Evolutionary conservation across 2,113 vertebrate genomes (phyloP), one percentile per base, ranked within the genome.

Genomic region (Petroica traversi): DNA sequence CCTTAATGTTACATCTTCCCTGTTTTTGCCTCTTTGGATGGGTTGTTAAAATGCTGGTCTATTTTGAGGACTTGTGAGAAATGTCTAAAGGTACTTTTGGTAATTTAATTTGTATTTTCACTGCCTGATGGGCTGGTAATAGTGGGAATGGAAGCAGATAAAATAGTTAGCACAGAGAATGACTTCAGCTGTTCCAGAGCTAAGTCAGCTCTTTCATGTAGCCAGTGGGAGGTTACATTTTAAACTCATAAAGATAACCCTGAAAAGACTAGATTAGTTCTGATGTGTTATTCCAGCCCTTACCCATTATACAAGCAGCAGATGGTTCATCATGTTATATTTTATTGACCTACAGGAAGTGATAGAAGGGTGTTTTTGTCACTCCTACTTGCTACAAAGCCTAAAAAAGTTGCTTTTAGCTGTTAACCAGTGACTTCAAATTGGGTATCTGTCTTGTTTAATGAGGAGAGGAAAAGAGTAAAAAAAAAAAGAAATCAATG

Each of bases 281-380:
- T 91, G 91, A 92, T 85, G 86, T 92, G 93, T 94, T 97, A 72
- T 92, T 95, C 62, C 38, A 82, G 81, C 81, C 74, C 48, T 88
- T 94, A 78, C 78, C 63, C 62, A 31, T 91, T 95, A 89, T 11
- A 93, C 81, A 75, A 96, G 82, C 85, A 88, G 85, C 93, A 94
- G 87, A 96, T 96, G 94, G 95, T 77, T 96, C 94, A 76, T 87
- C 61, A 8, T 79, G 92, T 95, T 88, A 82, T 73, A 79, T 96
- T 95, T 96, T 96, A 85, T 79, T 96, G 93, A 97, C 92, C 85
- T 94, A 80, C 28, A 93, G 81, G 59, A 96, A 92, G 85, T 83
- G 74, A 89, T 85, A 63, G 75, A 94, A 95, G 78, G 85, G 92
- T 94, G 82, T 88, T 95, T 95, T 93, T 96, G 88, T 96, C 94